phyloP scores from a whole-genome alignment of 30 jellyfish, hydroid and myxozoan species.

The Rhopilema esculentum region DNA sequence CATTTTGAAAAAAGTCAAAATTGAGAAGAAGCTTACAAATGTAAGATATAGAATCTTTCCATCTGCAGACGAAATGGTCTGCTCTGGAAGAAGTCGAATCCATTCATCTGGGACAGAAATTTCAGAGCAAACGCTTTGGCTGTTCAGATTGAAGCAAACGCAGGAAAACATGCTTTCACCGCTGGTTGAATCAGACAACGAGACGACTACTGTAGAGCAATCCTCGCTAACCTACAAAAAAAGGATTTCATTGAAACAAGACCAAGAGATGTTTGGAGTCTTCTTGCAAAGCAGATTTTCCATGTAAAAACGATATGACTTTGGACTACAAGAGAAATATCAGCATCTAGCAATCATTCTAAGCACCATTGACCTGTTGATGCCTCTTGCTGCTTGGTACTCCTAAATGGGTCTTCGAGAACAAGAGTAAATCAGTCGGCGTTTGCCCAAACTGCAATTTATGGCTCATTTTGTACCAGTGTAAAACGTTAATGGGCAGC shows the following conservation, averaged over 20 bases:
- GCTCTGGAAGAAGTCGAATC: conserved; percentile 48
- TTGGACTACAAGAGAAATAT: too few species aligned
- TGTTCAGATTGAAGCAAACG: conserved; percentile 13
- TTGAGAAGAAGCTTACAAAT: conserved; percentile 26
- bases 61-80: conserved; percentile 23
- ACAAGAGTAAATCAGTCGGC: too few species aligned
- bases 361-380: too few species aligned
- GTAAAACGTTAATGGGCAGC: too few species aligned
- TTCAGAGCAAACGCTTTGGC: conserved; percentile 3
- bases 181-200: conserved; percentile 6
- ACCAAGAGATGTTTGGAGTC: background rate
- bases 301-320: too few species aligned
- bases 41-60: conserved; percentile 44
- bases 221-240: conserved; percentile 69
- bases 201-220: conserved; percentile 24
- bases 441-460: too few species aligned
- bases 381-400: too few species aligned
- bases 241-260: too few species aligned
- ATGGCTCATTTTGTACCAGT: too few species aligned
- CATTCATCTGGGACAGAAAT: conserved; percentile 32
- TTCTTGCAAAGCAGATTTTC: background rate
- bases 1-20: too few species aligned
- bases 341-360: too few species aligned
- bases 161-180: conserved; percentile 25
- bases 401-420: too few species aligned